Evolutionary conservation across 2,888 invertebrate species (phyloP).

Genomic region (Tiphia femorata): DNA sequence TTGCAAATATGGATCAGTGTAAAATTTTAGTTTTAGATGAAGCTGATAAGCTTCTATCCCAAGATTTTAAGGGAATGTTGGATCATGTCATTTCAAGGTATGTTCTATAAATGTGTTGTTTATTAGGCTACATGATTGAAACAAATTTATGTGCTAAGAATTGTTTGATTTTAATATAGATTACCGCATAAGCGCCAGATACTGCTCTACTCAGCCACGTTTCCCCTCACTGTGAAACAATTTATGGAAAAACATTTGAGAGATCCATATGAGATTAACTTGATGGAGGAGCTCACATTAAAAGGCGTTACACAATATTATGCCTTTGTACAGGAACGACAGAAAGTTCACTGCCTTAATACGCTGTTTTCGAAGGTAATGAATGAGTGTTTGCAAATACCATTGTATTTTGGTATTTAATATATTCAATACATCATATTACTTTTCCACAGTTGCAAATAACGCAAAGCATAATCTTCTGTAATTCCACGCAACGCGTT

Average conservation of each 20-base stretch:
- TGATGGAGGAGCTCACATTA: slow-evolving; percentile 99
- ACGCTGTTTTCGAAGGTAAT: slow-evolving; percentile 97
- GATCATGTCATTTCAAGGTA: slow-evolving; percentile 92
- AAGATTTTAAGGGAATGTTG: slow-evolving; percentile 99
- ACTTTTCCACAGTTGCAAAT: slow-evolving; percentile 86
- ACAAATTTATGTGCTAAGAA: too few species aligned
- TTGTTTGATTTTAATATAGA: slow-evolving; percentile 69
- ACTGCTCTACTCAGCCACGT: slow-evolving; percentile 98
- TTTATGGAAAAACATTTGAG: slow-evolving; percentile 98
- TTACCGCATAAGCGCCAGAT: slow-evolving; percentile 97
- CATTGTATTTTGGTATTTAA: not conserved
- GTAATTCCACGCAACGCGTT: slow-evolving; percentile 99
- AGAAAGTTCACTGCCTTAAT: slow-evolving; percentile 99
- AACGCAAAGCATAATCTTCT: slow-evolving; percentile 99
- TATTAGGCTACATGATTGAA: too few species aligned
- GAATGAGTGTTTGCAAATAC: not conserved
- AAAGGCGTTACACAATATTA: slow-evolving; percentile 99
- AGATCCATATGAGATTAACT: slow-evolving; percentile 98
- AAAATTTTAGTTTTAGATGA: slow-evolving; percentile 98
- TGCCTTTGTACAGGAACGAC: slow-evolving; percentile 99
- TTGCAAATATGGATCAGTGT: slow-evolving; percentile 95
- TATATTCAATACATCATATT: not conserved
- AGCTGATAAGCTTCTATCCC: slow-evolving; percentile 98
- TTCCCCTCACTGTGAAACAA: slow-evolving; percentile 97
- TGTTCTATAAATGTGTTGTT: not conserved